Evolutionary conservation across 2,797 vertebrate species (phyloP), one percentile per base, ranked within the genome.

Genomic region (Chelmon rostratus): DNA sequence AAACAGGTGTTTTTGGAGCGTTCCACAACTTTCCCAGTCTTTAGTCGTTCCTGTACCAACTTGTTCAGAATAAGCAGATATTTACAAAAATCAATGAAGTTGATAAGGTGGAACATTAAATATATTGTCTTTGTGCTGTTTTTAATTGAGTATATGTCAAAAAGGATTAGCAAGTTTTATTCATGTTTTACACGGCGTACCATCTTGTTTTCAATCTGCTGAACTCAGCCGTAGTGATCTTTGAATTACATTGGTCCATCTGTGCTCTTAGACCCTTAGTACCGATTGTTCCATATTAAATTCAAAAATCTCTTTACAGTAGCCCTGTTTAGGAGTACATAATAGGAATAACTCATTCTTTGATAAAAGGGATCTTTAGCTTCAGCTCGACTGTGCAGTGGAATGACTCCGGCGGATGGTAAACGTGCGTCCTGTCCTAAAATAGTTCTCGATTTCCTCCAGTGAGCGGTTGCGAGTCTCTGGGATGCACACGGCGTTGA

Each of bases 391-490:
- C 63, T 70, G 56, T 2, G 0, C 1, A 16, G 40, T 33, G 16
- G 85, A 83, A 1, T 18, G 19, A 57, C 62, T 61, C 21, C 46
- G 77, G 23, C 0, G 54, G 75, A 94, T 95, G 65, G 92, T 95
- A 83, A 94, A 95, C 0, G 81, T 81, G 9, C 93, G 87, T 31
- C 95, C 93, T 0, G 95, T 97, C 78, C 95, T 96, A 90, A 99
- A 99, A 77, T 96, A 98, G 72, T 97, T 94, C 84, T 99, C 98
- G 0, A 99, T 99, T 89, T 99, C 97, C 83, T 99, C 98, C 94
- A 99, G 91, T 0, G 97, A 95, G 83, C 96, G 95, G 2, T 96
- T 94, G 18, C 95, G 96, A 42, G 98, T 99, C 91, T 99, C 98
- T 0, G 98, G 98, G 67, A 99, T 95, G 0, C 95, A 96, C 79